Evolutionary conservation across 1,140 invertebrate species (phyloP), one percentile per base, ranked within the genome.

Genomic region (Heliconius nattereri): DNA sequence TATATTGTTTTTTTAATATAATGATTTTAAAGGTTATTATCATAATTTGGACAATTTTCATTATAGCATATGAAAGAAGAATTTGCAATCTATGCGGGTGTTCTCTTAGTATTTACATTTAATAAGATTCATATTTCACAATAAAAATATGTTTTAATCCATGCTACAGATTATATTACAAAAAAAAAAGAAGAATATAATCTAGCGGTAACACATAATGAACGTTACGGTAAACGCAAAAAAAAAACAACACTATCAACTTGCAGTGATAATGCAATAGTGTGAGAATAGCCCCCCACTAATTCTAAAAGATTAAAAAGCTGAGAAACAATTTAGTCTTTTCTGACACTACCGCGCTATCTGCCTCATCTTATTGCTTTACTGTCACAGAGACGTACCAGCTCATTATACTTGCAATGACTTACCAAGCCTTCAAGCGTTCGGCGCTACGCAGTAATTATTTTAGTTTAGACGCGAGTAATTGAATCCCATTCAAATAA

Each of bases 401-500:
- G 74, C 79, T 81, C 79, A 90, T 90, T 89, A 90, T 75, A 75
- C 77, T 75, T 85, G 84, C 85, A 81, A 85, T 83, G 83, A 83
- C 83, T 86, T 84, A 82, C 71, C 85, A 84, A 87, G 80, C 83
- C 79, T 35, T 35, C 80, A 83, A 73, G 87, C 86, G 88, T 80
- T 81, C 80, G 87, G 89, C 88, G 75, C 71, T 78, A 81, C 82
- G 84, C 76, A 83, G 85, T 83, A 86, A 89, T 89, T 85, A 87
- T 87, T 77, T 87, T 91, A 40, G 71, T 72, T 72, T 88, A 84
- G 88, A 87, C 84, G 82, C 83, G 70, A 88, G 87, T 92, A 92
- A 92, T 92, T 92, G 90, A 94, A 93, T 91, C 87, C 90, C 83
- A 82, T 79, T 84, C 84, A 91, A 92, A 92, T 89, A 92, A 90